phyloP scores from a whole-genome alignment of 2,888 invertebrate species.

The Meganola albula region DNA sequence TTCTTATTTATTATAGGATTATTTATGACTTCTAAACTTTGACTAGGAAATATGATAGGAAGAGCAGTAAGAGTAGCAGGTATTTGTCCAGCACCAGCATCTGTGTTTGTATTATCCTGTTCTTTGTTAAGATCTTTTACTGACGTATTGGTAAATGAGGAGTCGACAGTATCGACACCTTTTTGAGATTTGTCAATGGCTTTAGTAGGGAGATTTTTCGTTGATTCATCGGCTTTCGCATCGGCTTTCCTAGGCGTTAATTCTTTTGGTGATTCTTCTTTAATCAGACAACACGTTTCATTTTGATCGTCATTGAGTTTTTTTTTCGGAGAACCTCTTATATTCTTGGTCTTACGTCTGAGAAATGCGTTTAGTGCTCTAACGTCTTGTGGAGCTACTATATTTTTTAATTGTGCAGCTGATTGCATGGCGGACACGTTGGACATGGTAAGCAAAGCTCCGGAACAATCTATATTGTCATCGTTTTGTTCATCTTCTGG shows the following conservation, averaged over 20 bases:
- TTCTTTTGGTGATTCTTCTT: no score
- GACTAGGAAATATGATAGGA: conserved; percentile 57
- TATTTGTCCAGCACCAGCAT: conserved; percentile 21
- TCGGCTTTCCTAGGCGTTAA: no score
- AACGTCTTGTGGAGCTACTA: conserved; percentile 37
- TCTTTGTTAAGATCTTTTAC: conserved; percentile 15
- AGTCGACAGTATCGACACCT: no score
- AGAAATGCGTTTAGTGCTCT: conserved; percentile 48
- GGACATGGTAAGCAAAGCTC: conserved; percentile 54
- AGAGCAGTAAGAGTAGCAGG: conserved; percentile 45
- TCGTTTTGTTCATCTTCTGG: conserved; percentile 40
- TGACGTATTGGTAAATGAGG: no score
- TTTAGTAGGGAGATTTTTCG: no score
- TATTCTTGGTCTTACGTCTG: conserved; percentile 50
- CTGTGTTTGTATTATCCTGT: conserved; percentile 16
- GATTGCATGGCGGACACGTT: conserved; percentile 51
- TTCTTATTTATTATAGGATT: conserved; percentile 66
- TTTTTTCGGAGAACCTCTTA: conserved; percentile 62
- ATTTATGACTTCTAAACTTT: conserved; percentile 62
- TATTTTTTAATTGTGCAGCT: conserved; percentile 52
- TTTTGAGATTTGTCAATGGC: no score
- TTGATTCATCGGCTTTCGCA: no score
- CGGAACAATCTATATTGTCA: conserved; percentile 56
- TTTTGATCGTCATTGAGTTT: conserved; percentile 39
- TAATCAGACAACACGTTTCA: conserved; percentile 84